phyloP scores from a whole-genome alignment of 2,888 invertebrate species.

The Drosophila aldrichi region DNA sequence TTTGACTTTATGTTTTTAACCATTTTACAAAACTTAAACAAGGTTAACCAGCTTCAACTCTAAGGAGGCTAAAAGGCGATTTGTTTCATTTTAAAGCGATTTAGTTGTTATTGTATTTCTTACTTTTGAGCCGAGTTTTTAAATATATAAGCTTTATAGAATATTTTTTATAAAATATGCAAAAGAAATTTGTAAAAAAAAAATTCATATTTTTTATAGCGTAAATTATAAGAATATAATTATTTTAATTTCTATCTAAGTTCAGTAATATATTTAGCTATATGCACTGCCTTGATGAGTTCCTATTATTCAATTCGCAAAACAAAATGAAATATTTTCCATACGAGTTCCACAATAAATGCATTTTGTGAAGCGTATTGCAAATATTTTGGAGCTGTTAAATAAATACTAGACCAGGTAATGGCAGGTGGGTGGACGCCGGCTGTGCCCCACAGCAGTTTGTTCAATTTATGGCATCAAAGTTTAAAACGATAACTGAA shows the following conservation, averaged over 20 bases:
- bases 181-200: too few relatives aligned
- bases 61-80: neutral
- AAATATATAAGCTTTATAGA: neutral
- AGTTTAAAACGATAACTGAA: slow-evolving; percentile 60
- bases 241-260: neutral
- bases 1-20: slow-evolving; percentile 41
- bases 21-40: slow-evolving; percentile 18
- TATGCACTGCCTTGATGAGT: neutral
- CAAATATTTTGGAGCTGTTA: slow-evolving; percentile 71
- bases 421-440: neutral
- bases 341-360: slow-evolving; percentile 37
- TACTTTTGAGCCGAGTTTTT: neutral
- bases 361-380: slow-evolving; percentile 68
- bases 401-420: slow-evolving; percentile 56
- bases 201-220: too few relatives aligned
- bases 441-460: slow-evolving; percentile 31
- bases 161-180: neutral
- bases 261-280: neutral
- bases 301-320: neutral
- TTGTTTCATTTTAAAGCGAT: too few relatives aligned
- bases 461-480: slow-evolving; percentile 73
- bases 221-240: too few relatives aligned
- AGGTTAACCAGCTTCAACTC: slow-evolving; percentile 18
- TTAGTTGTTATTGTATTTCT: too few relatives aligned
- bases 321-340: slow-evolving; percentile 18